Conservation (phyloP, 1,140 invertebrate species). For the Sitodiplosis mosellana region DNA sequence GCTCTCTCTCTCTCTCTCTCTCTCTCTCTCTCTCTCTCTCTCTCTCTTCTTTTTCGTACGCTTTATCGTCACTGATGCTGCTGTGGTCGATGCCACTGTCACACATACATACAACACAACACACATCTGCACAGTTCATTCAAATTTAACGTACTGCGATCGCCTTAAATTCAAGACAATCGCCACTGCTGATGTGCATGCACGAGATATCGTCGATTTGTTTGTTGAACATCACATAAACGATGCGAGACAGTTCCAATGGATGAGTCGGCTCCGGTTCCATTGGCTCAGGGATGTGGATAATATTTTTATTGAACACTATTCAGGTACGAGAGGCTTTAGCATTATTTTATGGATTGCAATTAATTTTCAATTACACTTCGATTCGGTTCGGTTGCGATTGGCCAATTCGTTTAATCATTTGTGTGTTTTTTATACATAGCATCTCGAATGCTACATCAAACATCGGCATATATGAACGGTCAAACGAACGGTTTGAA, state of each 20-base stretch:
- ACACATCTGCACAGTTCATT: constrained; percentile 10
- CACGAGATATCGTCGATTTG: constrained; percentile 68
- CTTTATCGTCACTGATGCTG: background rate
- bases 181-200: constrained; percentile 77
- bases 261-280: constrained; percentile 82
- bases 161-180: constrained; percentile 73
- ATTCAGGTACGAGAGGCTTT: constrained; percentile 39
- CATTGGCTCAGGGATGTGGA: constrained; percentile 74
- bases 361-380: background rate
- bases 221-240: constrained; percentile 76
- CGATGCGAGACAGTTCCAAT: constrained; percentile 68
- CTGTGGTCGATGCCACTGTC: background rate
- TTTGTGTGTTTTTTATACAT: background rate
- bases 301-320: constrained; percentile 65
- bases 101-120: background rate
- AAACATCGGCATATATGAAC: too few relatives aligned
- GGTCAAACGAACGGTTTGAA: background rate
- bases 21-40: too few relatives aligned
- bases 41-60: too few relatives aligned
- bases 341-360: background rate
- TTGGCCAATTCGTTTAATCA: background rate
- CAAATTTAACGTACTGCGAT: constrained; percentile 55
- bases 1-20: too few relatives aligned
- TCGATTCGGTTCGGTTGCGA: background rate
- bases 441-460: background rate